Conservation (phyloP, 2,888 invertebrate species). For the Pantelozetes paolii region DNA sequence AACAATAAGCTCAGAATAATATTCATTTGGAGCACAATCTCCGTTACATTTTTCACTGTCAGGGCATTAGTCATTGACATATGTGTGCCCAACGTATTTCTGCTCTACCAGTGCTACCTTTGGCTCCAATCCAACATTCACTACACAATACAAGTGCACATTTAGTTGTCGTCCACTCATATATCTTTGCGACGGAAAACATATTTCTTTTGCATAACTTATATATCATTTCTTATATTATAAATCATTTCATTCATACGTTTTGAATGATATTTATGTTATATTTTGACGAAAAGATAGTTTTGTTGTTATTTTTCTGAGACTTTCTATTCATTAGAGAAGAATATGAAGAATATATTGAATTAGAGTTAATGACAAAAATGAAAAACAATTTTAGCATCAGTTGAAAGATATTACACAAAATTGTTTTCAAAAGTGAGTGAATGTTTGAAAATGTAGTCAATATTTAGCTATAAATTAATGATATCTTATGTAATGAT, state of each 20-base stretch:
- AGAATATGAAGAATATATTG: no score
- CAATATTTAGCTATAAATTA: neutral
- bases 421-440: no score
- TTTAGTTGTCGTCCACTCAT: conserved; percentile 33
- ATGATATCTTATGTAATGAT: neutral
- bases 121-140: conserved; percentile 32
- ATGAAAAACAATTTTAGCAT: no score
- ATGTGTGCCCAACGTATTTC: neutral
- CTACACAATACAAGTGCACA: conserved; percentile 17
- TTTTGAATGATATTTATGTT: no score
- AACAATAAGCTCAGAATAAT: conserved; percentile 23
- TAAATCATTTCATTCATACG: neutral
- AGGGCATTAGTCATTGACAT: conserved; percentile 33
- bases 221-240: neutral
- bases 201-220: conserved; percentile 15
- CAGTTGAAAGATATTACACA: no score
- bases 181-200: neutral
- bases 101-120: conserved; percentile 18
- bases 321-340: no score
- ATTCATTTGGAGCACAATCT: conserved; percentile 16
- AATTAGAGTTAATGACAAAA: no score
- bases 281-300: no score
- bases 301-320: no score
- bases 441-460: neutral
- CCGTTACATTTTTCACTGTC: conserved; percentile 28